These are phyloP conservation scores for Melipona beecheii DNA, from an alignment of 2,888 invertebrate species.

Conservation along the genomic window DNA sequence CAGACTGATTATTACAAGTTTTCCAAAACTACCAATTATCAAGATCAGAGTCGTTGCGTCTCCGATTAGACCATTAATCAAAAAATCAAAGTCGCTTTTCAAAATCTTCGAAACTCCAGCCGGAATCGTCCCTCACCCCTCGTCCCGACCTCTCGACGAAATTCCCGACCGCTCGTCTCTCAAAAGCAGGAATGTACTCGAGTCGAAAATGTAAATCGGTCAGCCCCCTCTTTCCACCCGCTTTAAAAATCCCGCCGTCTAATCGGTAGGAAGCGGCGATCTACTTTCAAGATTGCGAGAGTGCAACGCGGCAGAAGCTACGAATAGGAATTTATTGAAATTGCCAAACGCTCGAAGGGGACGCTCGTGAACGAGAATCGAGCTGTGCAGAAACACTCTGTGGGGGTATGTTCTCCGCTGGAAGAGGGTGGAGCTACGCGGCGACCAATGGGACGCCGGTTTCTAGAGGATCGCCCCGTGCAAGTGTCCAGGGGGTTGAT, in stretches of 20 bases:
- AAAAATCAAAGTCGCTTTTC: no score
- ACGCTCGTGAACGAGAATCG: constrained; percentile 36
- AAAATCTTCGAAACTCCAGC: background rate
- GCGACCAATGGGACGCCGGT: constrained; percentile 61
- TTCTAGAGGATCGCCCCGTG: constrained; percentile 41
- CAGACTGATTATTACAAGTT: no score
- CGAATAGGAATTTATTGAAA: constrained; percentile 49
- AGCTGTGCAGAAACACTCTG: constrained; percentile 25
- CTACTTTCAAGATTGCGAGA: constrained; percentile 27
- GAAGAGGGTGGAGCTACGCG: constrained; percentile 65
- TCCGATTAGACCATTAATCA: no score
- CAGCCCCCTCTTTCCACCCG: no score
- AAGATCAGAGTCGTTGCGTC: no score
- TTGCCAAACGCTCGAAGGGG: constrained; percentile 37
- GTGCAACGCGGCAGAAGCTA: constrained; percentile 36
- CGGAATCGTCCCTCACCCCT: rapidly evolving
- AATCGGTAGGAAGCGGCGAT: constrained; percentile 1
- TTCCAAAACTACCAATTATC: no score
- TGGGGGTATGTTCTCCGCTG: constrained; percentile 62
- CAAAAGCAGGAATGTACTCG: background rate
- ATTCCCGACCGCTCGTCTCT: no score
- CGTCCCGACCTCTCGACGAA: background rate
- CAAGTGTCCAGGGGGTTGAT: constrained; percentile 60
- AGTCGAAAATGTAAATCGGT: background rate
- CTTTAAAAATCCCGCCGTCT: background rate